Evolutionary conservation across 2,888 invertebrate genomes (phyloP).

Genomic region (Scotopteryx bipunctaria): DNA sequence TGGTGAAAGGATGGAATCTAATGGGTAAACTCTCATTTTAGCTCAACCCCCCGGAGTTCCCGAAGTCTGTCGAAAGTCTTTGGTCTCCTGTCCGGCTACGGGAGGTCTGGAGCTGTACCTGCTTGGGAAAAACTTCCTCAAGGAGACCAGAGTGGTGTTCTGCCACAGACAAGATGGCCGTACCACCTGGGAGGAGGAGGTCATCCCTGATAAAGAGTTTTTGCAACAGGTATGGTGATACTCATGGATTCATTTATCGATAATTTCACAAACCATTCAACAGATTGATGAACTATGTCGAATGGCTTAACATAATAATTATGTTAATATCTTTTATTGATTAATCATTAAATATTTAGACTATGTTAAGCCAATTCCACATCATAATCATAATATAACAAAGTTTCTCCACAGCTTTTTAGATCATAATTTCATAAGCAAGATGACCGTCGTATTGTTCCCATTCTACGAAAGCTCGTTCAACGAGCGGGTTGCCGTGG

Average conservation of each 20-base stretch:
- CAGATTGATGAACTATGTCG: background rate
- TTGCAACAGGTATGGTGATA: slow-evolving; percentile 87
- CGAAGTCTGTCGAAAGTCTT: slow-evolving; percentile 95
- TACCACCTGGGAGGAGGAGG: slow-evolving; percentile 90
- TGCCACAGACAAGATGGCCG: slow-evolving; percentile 83
- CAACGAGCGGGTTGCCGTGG: no score
- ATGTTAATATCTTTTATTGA: no score
- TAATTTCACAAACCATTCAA: background rate
- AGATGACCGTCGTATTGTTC: background rate
- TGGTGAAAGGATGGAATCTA: no score
- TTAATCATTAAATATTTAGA: no score
- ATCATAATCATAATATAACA: slow-evolving; percentile 16
- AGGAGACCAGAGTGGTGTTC: slow-evolving; percentile 94
- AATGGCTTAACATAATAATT: slow-evolving; percentile 15
- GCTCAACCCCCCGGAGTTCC: slow-evolving; percentile 96
- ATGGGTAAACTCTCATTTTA: slow-evolving; percentile 53
- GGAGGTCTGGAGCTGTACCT: slow-evolving; percentile 94
- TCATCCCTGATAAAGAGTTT: slow-evolving; percentile 94
- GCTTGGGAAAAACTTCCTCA: slow-evolving; percentile 95
- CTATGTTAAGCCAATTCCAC: no score
- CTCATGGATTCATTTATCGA: background rate
- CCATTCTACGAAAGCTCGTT: slow-evolving; percentile 8
- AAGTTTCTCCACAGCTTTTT: slow-evolving; percentile 21
- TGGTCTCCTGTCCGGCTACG: slow-evolving; percentile 89
- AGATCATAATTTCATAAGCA: background rate